These are phyloP conservation scores for Latrodectus geometricus DNA, from an alignment of 1,140 invertebrate species.

Conservation along the genomic window DNA sequence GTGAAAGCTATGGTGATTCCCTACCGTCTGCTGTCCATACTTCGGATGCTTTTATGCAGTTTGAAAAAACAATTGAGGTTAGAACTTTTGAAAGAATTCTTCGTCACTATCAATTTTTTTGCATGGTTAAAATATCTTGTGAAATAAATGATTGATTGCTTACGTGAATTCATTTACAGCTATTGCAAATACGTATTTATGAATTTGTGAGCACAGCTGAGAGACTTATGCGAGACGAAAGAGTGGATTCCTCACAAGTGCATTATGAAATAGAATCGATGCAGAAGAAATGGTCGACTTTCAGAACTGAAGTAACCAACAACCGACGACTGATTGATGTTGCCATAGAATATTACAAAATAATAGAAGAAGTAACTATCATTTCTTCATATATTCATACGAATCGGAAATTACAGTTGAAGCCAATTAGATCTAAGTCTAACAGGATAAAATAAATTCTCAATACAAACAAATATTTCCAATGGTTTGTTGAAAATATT, in stretches of 20 bases:
- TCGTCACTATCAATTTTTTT: not conserved
- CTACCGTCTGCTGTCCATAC: conserved; percentile 77
- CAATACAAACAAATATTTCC: no score
- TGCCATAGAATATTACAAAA: conserved; percentile 73
- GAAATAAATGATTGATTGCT: not conserved
- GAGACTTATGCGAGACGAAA: conserved; percentile 74
- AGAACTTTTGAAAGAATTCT: conserved; percentile 48
- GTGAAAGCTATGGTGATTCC: conserved; percentile 80
- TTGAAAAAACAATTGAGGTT: conserved; percentile 84
- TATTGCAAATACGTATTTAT: conserved; percentile 80
- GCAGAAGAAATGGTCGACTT: conserved; percentile 79
- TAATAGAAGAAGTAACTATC: conserved; percentile 73
- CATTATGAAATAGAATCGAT: conserved; percentile 77
- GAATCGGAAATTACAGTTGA: no score
- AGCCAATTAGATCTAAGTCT: no score
- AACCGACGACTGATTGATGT: conserved; percentile 74
- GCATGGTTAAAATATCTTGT: not conserved
- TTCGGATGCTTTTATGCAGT: conserved; percentile 80
- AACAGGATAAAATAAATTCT: no score
- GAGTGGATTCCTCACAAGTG: conserved; percentile 75
- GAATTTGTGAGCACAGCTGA: conserved; percentile 80
- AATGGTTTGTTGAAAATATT: no score
- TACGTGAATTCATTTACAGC: conserved; percentile 69
- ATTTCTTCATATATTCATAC: not conserved
- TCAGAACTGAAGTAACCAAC: conserved; percentile 78